Evolutionary conservation across 1,140 invertebrate species (phyloP), one percentile per base, ranked within the genome.

Genomic region (Phocides pigmalion): DNA sequence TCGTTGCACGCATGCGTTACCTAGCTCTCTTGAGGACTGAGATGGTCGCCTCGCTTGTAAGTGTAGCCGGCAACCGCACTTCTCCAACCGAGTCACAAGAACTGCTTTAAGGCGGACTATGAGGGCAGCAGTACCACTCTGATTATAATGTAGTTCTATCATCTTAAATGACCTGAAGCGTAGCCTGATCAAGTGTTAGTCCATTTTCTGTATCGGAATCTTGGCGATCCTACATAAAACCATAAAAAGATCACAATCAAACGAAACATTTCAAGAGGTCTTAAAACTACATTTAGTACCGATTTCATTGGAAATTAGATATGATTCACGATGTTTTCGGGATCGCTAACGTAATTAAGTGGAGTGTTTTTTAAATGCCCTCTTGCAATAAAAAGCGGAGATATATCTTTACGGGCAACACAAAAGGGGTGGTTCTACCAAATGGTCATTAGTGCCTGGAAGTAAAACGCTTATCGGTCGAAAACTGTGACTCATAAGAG

Each of bases 281-380:
- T 22, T n/a, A 1, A 32, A 32, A 50, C 14, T 4, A 15, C 14
- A 9, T 50, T 50, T 50, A 14, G 8, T 50, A 16, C 37, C 12
- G 9, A 37, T 15, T 51, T 51, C 49, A 63, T 62, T 68, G 54
- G 25, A 69, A 73, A 66, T 66, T 65, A 56, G 42, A 63, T 63
- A 75, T 75, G 73, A 75, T 70, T 76, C 70, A 76, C 63, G 37
- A 39, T 64, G 62, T 66, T 70, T 65, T 62, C 32, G 49, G 46
- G 49, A 65, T 47, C 62, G 65, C 68, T 65, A 66, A 68, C 59
- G 62, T 66, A 75, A 73, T 76, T 76, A 76, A 72, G 64, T 65
- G 63, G 28, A 75, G 49, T 67, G 54, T 62, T 75, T 72, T 71
- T 68, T 56, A 68, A 66, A 62, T 35, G 44, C 73, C 67, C 66